Base-by-base conservation (phyloP, 2,113 vertebrate species). In the Triplophysa rosa region DNA sequence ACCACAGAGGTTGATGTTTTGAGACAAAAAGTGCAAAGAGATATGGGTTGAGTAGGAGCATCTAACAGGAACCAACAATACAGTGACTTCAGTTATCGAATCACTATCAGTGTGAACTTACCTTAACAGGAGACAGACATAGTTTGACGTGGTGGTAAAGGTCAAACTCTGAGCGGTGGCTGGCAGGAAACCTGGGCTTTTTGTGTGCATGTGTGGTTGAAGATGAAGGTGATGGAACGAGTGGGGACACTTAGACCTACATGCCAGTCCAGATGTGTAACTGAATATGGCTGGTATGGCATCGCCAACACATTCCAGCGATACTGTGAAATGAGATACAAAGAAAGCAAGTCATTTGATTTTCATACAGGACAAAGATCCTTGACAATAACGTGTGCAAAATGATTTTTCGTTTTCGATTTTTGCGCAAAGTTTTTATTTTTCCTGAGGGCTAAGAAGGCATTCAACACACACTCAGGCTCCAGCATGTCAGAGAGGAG, bases 401-500 rank as follows among this genome's bases (percentile, higher is more conserved):
- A 74, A 26, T 47, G 37, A 45, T 58, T 62, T 17, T 23, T 45
- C 66, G 58, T 73, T 24, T 73, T n/a, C n/a, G n/a, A n/a, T n/a
- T n/a, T n/a, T n/a, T n/a, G n/a, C n/a, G 10, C 2, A 13, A 33
- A 49, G 40, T 16, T 65, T 81, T 77, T 92, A 89, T 91, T 90
- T 91, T 90, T 93, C 90, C 90, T 91, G 83, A 80, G 68, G 62
- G 70, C 79, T 33, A 54, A 40, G 26, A 74, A 62, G 21, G 61
- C 86, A 87, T 82, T 80, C 74, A 85, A 77, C 69, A 72, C 63
- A 77, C 80, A 89, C 84, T 91, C 88, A 88, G 84, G 89, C 89
- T 89, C 87, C 75, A 66, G 86, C 87, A 17, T 26, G 73, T 80
- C 61, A 45, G 83, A 87, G 84, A 75, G 81, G 85, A 82, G 88